Conservation (phyloP, 2,888 invertebrate genomes). For the Pteria penguin region DNA sequence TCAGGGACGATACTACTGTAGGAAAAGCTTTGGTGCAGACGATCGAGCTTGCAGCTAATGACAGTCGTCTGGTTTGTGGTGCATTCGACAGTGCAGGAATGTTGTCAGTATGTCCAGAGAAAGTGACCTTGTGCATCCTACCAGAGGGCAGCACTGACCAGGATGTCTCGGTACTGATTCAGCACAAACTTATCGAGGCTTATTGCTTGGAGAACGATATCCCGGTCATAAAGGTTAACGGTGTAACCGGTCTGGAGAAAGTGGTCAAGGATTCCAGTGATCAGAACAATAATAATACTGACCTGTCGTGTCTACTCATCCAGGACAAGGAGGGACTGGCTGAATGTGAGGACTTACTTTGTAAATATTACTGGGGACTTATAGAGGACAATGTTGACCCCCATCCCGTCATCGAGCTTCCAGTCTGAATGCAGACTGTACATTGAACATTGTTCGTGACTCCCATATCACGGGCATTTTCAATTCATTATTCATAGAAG, state of each 20-base stretch:
- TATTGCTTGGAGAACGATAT: constrained; percentile 78
- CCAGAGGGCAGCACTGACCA: constrained; percentile 53
- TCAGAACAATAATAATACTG: constrained; percentile 10
- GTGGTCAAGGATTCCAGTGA: not conserved
- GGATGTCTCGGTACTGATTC: constrained; percentile 73
- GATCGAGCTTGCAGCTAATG: constrained; percentile 37
- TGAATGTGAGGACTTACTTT: not conserved
- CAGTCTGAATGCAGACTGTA: constrained; percentile 1
- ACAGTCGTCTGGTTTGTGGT: constrained; percentile 63
- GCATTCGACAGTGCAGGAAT: constrained; percentile 71
- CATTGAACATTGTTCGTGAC: not conserved
- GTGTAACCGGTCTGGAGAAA: not conserved
- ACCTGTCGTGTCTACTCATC: constrained; percentile 19
- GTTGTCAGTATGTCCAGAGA: constrained; percentile 70
- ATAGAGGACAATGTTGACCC: constrained; percentile 11
- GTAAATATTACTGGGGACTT: not conserved
- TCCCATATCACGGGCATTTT: not conserved
- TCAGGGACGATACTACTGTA: not conserved
- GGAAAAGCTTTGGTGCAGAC: not conserved
- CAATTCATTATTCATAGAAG: too few species aligned
- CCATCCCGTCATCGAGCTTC: constrained; percentile 23
- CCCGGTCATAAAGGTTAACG: constrained; percentile 69
- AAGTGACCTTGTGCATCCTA: constrained; percentile 74
- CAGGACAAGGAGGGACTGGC: not conserved
- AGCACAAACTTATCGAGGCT: constrained; percentile 76